Conservation (phyloP, 2,113 vertebrate species). For the Takifugu flavidus region DNA sequence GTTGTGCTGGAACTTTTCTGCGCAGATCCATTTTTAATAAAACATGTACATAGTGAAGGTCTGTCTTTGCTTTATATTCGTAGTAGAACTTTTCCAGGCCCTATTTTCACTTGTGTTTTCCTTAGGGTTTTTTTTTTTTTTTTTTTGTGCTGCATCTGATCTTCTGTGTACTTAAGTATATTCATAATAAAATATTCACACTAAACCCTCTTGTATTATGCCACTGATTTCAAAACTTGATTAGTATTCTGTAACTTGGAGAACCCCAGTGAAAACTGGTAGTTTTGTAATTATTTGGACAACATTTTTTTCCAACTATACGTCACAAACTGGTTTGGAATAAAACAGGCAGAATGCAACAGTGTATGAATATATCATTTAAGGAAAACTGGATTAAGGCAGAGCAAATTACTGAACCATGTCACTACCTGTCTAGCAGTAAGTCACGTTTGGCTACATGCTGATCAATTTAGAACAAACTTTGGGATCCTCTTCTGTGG, state of each 20-base stretch:
- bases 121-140: conserved; percentile 13
- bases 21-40: conserved; percentile 46
- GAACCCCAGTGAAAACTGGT: no score
- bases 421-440: neutral
- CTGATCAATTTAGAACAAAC: neutral
- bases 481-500: conserved; percentile 19
- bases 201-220: conserved; percentile 21
- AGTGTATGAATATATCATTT: neutral
- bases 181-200: conserved; percentile 72
- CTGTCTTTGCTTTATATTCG: conserved; percentile 39
- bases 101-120: conserved; percentile 21
- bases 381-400: neutral
- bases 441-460: neutral
- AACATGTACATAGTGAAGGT: conserved; percentile 63
- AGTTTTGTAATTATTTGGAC: no score
- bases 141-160: conserved; percentile 43
- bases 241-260: no score
- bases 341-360: no score
- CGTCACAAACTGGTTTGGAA: no score
- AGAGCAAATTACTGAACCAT: neutral
- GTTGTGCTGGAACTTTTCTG: conserved; percentile 32
- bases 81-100: conserved; percentile 38
- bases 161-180: conserved; percentile 58
- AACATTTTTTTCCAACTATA: no score
- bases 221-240: no score